Conservation (phyloP, 2,113 vertebrate species). For the Talpa occidentalis region DNA sequence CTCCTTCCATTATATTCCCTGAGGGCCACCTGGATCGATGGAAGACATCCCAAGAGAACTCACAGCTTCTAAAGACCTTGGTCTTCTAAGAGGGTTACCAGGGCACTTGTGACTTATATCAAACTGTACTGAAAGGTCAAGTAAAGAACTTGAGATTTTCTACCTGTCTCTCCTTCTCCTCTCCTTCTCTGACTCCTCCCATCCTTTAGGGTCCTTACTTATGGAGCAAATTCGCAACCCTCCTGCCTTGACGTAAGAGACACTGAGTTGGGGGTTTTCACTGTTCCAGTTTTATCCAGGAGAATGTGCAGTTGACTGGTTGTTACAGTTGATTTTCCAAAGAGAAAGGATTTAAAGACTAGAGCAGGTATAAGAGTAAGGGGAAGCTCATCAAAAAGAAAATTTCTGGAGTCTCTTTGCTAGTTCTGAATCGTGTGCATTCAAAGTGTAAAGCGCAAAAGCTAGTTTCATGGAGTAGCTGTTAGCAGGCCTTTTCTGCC, state of each 20-base stretch:
- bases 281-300: background rate
- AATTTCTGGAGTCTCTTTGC: background rate
- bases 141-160: background rate
- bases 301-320: background rate
- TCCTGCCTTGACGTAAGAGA: background rate
- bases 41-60: background rate
- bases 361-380: background rate
- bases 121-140: background rate
- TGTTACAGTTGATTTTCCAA: background rate
- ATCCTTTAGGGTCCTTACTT: background rate
- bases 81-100: background rate
- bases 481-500: background rate
- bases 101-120: background rate
- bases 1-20: slow-evolving; percentile 3
- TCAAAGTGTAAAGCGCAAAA: background rate
- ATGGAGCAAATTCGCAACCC: background rate
- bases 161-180: background rate
- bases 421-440: background rate
- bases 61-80: background rate
- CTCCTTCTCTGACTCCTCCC: background rate
- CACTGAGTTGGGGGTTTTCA: background rate
- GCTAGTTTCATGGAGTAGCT: background rate
- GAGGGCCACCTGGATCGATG: background rate
- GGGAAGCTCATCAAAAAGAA: background rate
- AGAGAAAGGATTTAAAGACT: background rate